Evolutionary conservation across 2,113 vertebrate genomes (phyloP), one percentile per base, ranked within the genome.

Genomic region (Planiliza haematocheilus): DNA sequence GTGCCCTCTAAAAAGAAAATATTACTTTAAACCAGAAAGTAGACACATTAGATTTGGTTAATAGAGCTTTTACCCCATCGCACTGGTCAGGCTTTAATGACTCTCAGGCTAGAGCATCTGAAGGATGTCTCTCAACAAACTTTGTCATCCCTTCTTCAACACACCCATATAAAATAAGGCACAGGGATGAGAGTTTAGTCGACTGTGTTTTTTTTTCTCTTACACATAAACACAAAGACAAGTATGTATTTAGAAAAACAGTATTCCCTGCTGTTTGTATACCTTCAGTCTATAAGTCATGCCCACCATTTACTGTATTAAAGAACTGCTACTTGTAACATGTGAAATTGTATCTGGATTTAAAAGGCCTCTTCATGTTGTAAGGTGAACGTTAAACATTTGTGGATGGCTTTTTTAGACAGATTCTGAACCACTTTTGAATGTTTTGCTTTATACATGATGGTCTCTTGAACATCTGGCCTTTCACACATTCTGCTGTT

Each of bases 11-110:
- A 78, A 70, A 61, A 57, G 64, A 38, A 83, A 86, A 66, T 62
- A 53, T 66, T 36, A 63, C 51, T 72, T 78, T 61, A 50, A 65
- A 76, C 21, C 4, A 16, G 72, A 38, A 86, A 83, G 51, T 66
- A 81, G 61, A 58, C 45, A 39, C 74, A 78, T 83, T 74, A 83
- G 62, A 81, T 84, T 53, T 73, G 38, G 51, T 64, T 83, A 80
- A 77, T 45, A 65, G 49, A 41, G 20, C 52, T 70, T 74, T 70
- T 81, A 87, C 65, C 5, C 11, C 53, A 71, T 49, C n/a, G 34
- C 14, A 0, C 0, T 51, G 68, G 46, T 68, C 71, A 46, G 55
- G 51, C 59, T 63, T 53, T 20, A 56, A 53, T 38, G 71, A 69
- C 56, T 49, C 10, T 59, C 57, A 55, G 17, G 53, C 41, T 50